These are phyloP conservation scores for Carcharodon carcharias DNA, from an alignment of 2,797 vertebrate species.

Conservation along the genomic window DNA sequence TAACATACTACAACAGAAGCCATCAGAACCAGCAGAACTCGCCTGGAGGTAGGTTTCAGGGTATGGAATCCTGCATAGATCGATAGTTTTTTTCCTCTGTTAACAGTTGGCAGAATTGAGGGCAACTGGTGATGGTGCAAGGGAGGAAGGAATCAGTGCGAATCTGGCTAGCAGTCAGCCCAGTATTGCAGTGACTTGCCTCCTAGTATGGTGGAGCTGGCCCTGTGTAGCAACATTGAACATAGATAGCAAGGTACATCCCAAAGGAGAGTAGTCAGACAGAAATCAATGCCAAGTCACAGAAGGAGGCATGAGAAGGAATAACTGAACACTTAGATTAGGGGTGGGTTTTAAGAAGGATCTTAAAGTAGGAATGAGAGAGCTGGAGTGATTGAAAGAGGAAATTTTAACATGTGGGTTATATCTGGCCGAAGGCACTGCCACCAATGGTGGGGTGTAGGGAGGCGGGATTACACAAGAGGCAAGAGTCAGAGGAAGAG, in stretches of 20 bases:
- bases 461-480: not conserved
- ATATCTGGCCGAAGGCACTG: not conserved
- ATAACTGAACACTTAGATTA: not conserved
- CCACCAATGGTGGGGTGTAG: not conserved
- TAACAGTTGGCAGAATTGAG: not conserved
- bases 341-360: not conserved
- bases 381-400: not conserved
- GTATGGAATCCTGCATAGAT: not conserved
- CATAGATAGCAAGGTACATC: not conserved
- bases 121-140: not conserved
- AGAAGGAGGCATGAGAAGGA: not conserved
- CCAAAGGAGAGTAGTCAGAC: not conserved
- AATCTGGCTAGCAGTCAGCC: not conserved
- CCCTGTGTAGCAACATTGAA: not conserved
- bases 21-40: not conserved
- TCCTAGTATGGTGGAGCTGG: not conserved
- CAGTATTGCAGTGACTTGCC: not conserved
- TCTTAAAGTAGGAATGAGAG: not conserved
- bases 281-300: not conserved
- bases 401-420: not conserved
- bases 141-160: not conserved
- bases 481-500: not conserved
- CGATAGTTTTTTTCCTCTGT: not conserved
- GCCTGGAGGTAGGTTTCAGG: not conserved
- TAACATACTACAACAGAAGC: not conserved